Evolutionary conservation across 2,888 invertebrate genomes (phyloP), one percentile per base, ranked within the genome.

Genomic region (Dorcus hopei): DNA sequence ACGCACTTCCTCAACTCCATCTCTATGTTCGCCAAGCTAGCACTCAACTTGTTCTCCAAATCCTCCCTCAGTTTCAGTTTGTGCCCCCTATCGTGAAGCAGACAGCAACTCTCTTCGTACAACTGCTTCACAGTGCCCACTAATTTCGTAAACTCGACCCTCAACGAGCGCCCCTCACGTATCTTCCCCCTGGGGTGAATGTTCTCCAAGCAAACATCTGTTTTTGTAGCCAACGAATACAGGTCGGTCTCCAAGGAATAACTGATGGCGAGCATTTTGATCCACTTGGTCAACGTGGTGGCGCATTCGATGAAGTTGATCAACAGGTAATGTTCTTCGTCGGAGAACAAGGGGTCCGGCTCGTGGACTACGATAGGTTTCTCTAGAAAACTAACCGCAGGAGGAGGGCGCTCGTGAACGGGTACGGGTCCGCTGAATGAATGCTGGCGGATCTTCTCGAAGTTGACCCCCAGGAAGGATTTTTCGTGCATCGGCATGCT

Each of bases 201-300:
- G 57, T 84, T 83, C 71, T 91, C 90, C 52, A 91, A 77, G 61
- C 85, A 84, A 26, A 82, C 80, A n/a, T 87, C 84, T 1, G 88
- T 85, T 63, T 89, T 86, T 49, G 87, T 84, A 9, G 93, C 93
- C 52, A 89, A 80, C 50, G 87, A 83, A 74, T 91, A 90, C 38
- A 93, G 82, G 71, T 89, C 87, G n/a, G 85, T 83, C 67, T 90
- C 89, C 40, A 90, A 77, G 42, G 86, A 85, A 77, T 90, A 85
- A 16, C 86, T 87, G 65, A 89, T 86, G 43, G 87, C 85, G 40
- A 88, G 71, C 68, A 80, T 62, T 75, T 86, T 83, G 2, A 90
- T 90, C 84, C 89, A 90, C 79, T 93, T 92, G n/a, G 93, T 90
- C n/a, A 95, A 82, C 0, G 89, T 88, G 57, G 91, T 90, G 50